These are phyloP conservation scores for Streblospio benedicti DNA, from an alignment of 1,140 invertebrate species.

Conservation along the genomic window DNA sequence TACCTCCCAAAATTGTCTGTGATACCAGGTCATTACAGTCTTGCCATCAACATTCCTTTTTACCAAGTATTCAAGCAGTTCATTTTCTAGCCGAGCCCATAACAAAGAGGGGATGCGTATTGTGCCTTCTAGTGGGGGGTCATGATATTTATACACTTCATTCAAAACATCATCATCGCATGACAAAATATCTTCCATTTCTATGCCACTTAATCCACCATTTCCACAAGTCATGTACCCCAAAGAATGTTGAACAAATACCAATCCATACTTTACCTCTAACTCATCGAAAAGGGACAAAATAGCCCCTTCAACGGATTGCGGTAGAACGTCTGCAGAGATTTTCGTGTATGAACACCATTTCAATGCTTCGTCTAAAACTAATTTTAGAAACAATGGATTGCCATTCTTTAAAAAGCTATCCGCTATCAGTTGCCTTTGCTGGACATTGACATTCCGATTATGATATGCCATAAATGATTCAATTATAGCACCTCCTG, in stretches of 20 bases:
- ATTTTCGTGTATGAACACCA: slow-evolving; percentile 30
- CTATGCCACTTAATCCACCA: slow-evolving; percentile 39
- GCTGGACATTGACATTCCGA: neutral
- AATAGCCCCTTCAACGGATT: slow-evolving; percentile 27
- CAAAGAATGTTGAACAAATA: slow-evolving; percentile 58
- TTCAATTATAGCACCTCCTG: neutral
- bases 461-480: neutral
- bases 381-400: slow-evolving; percentile 36
- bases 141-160: slow-evolving; percentile 34
- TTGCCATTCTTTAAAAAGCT: neutral
- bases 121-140: slow-evolving; percentile 35
- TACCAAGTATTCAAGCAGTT: slow-evolving; percentile 60
- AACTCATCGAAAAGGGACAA: slow-evolving; percentile 31
- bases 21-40: slow-evolving; percentile 61
- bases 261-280: slow-evolving; percentile 35
- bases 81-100: slow-evolving; percentile 59
- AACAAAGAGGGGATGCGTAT: slow-evolving; percentile 49
- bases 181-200: slow-evolving; percentile 42
- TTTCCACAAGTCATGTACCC: slow-evolving; percentile 54
- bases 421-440: neutral
- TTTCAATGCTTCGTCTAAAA: slow-evolving; percentile 30
- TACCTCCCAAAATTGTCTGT: slow-evolving; percentile 82
- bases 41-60: slow-evolving; percentile 54
- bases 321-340: slow-evolving; percentile 17
- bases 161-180: slow-evolving; percentile 37